A percentile compares a stretch with the other conserved stretches of the same genome.
Conservation (phyloP, 2,888 invertebrate genomes). For the Sabatieria punctata region DNA sequence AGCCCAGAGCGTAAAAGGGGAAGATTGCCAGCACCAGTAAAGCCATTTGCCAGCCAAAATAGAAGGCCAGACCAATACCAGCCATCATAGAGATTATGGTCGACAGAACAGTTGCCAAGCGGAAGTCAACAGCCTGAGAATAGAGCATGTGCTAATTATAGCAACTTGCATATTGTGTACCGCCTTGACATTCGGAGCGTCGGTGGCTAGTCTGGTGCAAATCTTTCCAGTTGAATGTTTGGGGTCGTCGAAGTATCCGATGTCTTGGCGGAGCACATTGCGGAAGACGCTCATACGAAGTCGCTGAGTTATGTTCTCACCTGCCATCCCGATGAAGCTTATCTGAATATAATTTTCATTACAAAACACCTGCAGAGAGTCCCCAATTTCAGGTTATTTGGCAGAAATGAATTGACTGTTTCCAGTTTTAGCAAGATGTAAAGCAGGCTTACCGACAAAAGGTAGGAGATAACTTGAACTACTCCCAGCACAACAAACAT, state of each 20-base stretch:
- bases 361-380: too few relatives aligned
- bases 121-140: slow-evolving; percentile 33
- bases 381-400: too few relatives aligned
- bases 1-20: slow-evolving; percentile 32
- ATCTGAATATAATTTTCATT: too few relatives aligned
- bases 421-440: too few relatives aligned
- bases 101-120: slow-evolving; percentile 29
- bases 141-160: not conserved
- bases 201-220: slow-evolving; percentile 34
- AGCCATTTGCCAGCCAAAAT: slow-evolving; percentile 34
- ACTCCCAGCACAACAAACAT: slow-evolving; percentile 37
- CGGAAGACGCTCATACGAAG: slow-evolving; percentile 33
- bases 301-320: slow-evolving; percentile 31
- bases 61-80: slow-evolving; percentile 31
- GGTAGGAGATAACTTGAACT: slow-evolving; percentile 28
- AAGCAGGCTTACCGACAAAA: too few relatives aligned
- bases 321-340: slow-evolving; percentile 29
- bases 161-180: too few relatives aligned
- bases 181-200: slow-evolving; percentile 35
- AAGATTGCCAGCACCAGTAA: slow-evolving; percentile 30
- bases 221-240: slow-evolving; percentile 33
- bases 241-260: slow-evolving; percentile 36
- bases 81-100: slow-evolving; percentile 28
- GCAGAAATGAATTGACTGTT: too few relatives aligned
- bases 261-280: slow-evolving; percentile 34